Conservation (phyloP, 2,888 invertebrate genomes). For the Lottia scabra region DNA sequence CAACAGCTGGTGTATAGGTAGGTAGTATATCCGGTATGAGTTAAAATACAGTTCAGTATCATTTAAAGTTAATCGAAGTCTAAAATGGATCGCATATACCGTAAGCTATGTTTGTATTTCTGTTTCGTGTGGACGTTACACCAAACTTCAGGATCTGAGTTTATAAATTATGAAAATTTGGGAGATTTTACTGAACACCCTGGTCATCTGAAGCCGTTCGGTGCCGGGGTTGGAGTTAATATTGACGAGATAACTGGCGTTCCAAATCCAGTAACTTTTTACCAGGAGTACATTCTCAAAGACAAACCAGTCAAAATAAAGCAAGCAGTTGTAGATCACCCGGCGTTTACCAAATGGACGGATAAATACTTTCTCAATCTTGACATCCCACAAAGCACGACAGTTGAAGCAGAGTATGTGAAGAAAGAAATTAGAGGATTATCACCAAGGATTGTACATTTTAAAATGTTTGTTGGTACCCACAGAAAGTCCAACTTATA, state of each 20-base stretch:
- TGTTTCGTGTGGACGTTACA: too few relatives aligned
- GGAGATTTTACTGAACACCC: too few relatives aligned
- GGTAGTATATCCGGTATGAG: too few relatives aligned
- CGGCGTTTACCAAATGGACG: conserved; percentile 59
- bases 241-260: conserved; percentile 37
- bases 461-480: conserved; percentile 57
- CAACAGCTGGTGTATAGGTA: too few relatives aligned
- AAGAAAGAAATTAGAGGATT: conserved; percentile 64
- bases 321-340: conserved; percentile 52
- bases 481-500: conserved; percentile 62
- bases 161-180: too few relatives aligned
- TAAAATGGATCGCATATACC: too few relatives aligned
- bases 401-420: conserved; percentile 56
- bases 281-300: conserved; percentile 48
- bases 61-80: too few relatives aligned
- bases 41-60: too few relatives aligned
- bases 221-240: conserved; percentile 52
- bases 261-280: conserved; percentile 52
- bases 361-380: conserved; percentile 61
- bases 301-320: conserved; percentile 58
- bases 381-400: conserved; percentile 39
- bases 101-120: too few relatives aligned
- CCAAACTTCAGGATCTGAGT: too few relatives aligned
- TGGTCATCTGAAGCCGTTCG: conserved; percentile 61
- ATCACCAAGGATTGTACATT: conserved; percentile 46